Base-by-base conservation (phyloP, 2,797 vertebrate genomes). In the Dendrocincla tyrannina region DNA sequence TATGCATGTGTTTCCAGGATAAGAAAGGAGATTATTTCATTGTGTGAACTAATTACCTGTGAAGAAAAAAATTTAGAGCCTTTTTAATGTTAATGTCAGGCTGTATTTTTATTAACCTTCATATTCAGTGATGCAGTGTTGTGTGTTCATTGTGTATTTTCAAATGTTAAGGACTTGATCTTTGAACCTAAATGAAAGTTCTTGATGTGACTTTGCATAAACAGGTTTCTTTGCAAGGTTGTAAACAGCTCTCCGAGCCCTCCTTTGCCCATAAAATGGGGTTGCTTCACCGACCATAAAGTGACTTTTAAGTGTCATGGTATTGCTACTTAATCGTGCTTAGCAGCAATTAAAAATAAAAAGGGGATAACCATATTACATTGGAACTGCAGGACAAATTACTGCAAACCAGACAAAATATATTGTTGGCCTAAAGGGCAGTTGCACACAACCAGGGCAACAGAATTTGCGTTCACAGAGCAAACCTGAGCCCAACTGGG, bases 41-140 rank as follows among this genome's bases (percentile, higher is more conserved):
- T 93, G 89, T 96, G 85, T 39, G 76, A 95, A 52, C 88, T 94
- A 97, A 96, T 91, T 94, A 96, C 95, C 95, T 93, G 94, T 39
- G 83, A 86, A 84, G 73, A 59, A 93, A 94, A 94, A 97, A 94
- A 94, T 63, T 73, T 81, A 94, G 79, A 75, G 42, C 76, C 49
- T 86, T 94, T 94, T 86, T 69, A 67, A 94, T 91, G 88, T 86
- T 85, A 94, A 91, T 52, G 73, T 56, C 44, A 85, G 85, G 88
- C 79, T 92, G 67, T 90, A 64, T 90, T 96, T 91, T 87, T 93
- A 92, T 88, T 88, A 93, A 78, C 66, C 44, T 92, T 85, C 56
- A 16, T 56, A 73, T 62, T 72, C 64, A 55, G 1, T 55, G 60
- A 88, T 83, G 60, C 53, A 8, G 22, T 37, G 53, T 49, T 90